Conservation (phyloP, 2,888 invertebrate genomes). For the Hofmannophila pseudospretella region DNA sequence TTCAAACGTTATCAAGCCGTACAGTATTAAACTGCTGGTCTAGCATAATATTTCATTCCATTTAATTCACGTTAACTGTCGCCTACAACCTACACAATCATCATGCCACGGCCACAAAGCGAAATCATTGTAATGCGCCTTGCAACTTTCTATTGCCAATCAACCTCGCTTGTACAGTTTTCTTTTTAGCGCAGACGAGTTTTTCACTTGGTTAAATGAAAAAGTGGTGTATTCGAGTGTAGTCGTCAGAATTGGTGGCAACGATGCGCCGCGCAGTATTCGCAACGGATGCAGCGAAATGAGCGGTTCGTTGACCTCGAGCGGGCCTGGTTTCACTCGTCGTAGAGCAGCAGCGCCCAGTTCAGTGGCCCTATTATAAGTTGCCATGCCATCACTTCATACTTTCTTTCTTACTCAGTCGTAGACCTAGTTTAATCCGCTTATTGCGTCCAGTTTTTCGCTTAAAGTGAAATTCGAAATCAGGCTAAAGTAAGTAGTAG, state of each 20-base stretch:
- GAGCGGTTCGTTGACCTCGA: slow-evolving; percentile 72
- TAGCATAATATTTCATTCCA: too few relatives aligned
- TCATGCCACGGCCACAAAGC: slow-evolving; percentile 6
- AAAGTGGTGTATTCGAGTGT: slow-evolving; percentile 48
- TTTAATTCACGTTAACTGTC: slow-evolving; percentile 1
- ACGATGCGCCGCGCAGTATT: slow-evolving; percentile 60
- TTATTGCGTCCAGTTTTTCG: too few relatives aligned
- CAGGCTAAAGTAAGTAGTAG: too few relatives aligned
- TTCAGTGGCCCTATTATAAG: slow-evolving; percentile 67
- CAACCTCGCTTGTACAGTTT: slow-evolving; percentile 38
- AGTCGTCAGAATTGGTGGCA: slow-evolving; percentile 64
- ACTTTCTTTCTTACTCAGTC: slow-evolving; percentile 35
- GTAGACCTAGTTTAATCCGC: slow-evolving; percentile 2
- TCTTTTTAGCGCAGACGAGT: slow-evolving; percentile 51
- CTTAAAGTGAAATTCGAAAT: too few relatives aligned
- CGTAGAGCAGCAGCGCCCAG: slow-evolving; percentile 65
- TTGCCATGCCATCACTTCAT: slow-evolving; percentile 32
- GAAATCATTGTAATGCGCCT: slow-evolving; percentile 20
- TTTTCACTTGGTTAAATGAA: slow-evolving; percentile 57
- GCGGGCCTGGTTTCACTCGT: slow-evolving; percentile 72
- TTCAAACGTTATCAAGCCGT: too few relatives aligned
- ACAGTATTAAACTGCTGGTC: too few relatives aligned
- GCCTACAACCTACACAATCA: slow-evolving; percentile 2
- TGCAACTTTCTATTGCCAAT: slow-evolving; percentile 51
- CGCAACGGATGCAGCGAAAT: slow-evolving; percentile 78